phyloP scores from a whole-genome alignment of 2,113 vertebrate species.

The Excalfactoria chinensis region DNA sequence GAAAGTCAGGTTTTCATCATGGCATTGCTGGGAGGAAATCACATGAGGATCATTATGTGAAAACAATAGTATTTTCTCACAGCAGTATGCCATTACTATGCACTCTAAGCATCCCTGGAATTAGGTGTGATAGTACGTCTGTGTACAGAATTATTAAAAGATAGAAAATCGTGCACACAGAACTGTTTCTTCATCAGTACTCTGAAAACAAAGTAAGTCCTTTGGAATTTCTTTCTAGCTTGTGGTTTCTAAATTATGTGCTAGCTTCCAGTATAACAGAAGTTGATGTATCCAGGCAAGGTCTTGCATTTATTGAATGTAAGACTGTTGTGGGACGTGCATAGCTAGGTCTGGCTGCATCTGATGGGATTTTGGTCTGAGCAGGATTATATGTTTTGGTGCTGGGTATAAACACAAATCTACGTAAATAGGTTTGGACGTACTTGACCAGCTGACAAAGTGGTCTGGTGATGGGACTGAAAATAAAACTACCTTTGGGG shows the following conservation, averaged over 20 bases:
- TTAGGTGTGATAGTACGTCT: background rate
- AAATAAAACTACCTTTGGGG: background rate
- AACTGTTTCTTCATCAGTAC: background rate
- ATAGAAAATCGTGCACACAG: background rate
- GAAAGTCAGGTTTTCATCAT: background rate
- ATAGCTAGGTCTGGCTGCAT: background rate
- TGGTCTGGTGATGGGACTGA: background rate
- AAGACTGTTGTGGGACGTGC: background rate
- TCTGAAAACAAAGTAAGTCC: background rate
- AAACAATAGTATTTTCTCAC: background rate
- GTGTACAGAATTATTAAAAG: background rate
- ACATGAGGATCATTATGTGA: background rate
- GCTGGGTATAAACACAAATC: background rate
- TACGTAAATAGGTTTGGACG: background rate
- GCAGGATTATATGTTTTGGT: background rate
- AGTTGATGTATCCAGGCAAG: background rate
- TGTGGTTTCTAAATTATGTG: background rate
- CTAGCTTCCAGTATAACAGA: background rate
- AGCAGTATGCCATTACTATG: background rate
- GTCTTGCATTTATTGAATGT: background rate
- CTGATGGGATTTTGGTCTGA: background rate
- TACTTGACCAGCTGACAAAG: background rate
- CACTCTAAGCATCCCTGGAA: background rate
- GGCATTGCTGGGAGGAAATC: background rate
- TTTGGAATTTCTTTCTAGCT: background rate